Conservation (phyloP, 2,113 vertebrate genomes). For the Accipiter virgatus region DNA sequence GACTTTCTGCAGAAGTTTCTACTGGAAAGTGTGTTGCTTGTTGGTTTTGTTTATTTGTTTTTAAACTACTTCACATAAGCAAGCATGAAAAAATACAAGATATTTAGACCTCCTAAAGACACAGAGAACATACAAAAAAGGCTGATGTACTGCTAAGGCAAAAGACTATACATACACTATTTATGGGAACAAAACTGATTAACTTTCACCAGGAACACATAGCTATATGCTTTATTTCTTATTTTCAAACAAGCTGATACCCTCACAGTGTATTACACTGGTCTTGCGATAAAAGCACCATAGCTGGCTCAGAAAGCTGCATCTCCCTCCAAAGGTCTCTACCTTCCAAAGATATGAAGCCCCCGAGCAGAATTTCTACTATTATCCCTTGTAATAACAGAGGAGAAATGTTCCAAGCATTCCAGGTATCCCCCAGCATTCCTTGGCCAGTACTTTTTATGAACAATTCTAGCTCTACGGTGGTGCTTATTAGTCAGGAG, state of each 20-base stretch:
- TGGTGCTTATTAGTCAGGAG: background rate
- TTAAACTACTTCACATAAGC: background rate
- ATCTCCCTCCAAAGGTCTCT: background rate
- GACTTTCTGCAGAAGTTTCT: background rate
- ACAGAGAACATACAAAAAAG: background rate
- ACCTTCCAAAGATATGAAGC: background rate
- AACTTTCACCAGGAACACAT: background rate
- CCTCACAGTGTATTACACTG: background rate
- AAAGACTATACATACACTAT: background rate
- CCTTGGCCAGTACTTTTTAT: background rate
- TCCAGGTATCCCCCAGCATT: background rate
- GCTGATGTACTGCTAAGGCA: background rate
- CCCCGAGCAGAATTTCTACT: background rate
- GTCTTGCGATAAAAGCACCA: background rate
- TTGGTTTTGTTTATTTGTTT: background rate
- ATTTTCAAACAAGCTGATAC: background rate
- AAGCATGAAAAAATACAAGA: background rate
- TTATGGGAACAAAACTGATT: background rate
- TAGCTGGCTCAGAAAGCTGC: background rate
- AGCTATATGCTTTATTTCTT: background rate
- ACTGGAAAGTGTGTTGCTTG: background rate
- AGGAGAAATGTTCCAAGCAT: background rate
- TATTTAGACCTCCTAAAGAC: background rate
- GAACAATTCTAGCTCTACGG: background rate
- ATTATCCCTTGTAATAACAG: background rate